Evolutionary conservation across 2,888 invertebrate species (phyloP).

Genomic region (Athripsodes cinereus): DNA sequence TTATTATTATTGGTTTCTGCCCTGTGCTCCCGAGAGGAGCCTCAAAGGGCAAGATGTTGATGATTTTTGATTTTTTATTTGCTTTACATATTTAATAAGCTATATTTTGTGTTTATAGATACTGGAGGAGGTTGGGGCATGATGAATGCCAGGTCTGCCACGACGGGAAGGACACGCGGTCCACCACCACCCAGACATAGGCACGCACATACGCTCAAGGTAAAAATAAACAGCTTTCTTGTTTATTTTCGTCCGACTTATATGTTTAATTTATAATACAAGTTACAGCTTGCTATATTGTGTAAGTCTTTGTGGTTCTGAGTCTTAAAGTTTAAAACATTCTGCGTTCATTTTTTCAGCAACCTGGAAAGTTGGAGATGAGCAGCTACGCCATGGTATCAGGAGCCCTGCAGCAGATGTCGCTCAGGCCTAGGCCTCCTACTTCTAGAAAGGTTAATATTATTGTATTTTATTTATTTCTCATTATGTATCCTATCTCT

Average conservation of each 20-base stretch:
- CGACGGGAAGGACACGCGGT: slow-evolving; percentile 42
- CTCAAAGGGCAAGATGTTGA: too few species aligned
- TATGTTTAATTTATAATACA: too few species aligned
- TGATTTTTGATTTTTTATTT: slow-evolving; percentile 7
- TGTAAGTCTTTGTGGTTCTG: too few species aligned
- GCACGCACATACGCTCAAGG: slow-evolving; percentile 48
- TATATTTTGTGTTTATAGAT: slow-evolving; percentile 9
- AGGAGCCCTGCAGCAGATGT: slow-evolving; percentile 71
- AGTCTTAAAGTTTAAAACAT: too few species aligned
- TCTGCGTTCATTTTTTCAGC: slow-evolving; percentile 41
- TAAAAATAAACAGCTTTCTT: too few species aligned
- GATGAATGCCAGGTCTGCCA: slow-evolving; percentile 43
- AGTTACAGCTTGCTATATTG: too few species aligned
- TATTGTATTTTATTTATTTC: too few species aligned
- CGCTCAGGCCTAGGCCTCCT: slow-evolving; percentile 44
- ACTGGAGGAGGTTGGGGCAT: slow-evolving; percentile 40
- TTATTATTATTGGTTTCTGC: too few species aligned
- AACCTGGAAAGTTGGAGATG: slow-evolving; percentile 86
- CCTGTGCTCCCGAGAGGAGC: too few species aligned
- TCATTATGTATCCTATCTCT: too few species aligned
- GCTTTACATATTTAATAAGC: neutral
- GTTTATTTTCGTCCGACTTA: too few species aligned
- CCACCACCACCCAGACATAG: slow-evolving; percentile 37
- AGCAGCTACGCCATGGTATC: slow-evolving; percentile 85
- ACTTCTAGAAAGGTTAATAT: slow-evolving; percentile 60